phyloP scores from a whole-genome alignment of 2,797 vertebrate genomes.

The Myiothlypis chrysogaster region DNA sequence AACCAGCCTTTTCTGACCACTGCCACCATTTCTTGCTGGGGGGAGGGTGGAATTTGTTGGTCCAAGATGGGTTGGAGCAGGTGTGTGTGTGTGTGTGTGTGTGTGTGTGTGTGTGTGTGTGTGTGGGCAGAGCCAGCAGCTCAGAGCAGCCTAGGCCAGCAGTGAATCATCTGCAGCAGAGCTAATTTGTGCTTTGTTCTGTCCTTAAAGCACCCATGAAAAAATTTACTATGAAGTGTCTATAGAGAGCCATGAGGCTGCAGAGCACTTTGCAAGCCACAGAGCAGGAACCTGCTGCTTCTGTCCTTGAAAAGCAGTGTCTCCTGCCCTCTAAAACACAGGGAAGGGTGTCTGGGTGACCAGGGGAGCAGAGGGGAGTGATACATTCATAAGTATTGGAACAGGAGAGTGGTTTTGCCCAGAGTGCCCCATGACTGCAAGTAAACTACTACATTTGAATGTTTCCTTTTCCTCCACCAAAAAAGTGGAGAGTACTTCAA shows the following conservation, averaged over 20 bases:
- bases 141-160: background rate
- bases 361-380: background rate
- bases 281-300: background rate
- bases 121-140: background rate
- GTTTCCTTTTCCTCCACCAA: background rate
- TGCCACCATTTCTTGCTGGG: background rate
- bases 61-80: background rate
- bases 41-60: background rate
- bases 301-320: background rate
- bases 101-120: too few species aligned
- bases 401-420: background rate
- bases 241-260: background rate
- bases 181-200: background rate
- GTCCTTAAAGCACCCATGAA: background rate
- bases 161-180: background rate
- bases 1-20: background rate
- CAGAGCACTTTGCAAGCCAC: background rate
- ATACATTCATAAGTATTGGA: background rate
- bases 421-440: background rate
- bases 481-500: background rate
- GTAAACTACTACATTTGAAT: background rate
- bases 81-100: too few species aligned
- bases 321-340: background rate
- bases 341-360: background rate
- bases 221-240: background rate